Percentiles rank a stretch among this genome's conserved stretches.
Evolutionary conservation across 2,888 invertebrate species (phyloP).

Genomic region (Lissocephala sabroskyi): DNA sequence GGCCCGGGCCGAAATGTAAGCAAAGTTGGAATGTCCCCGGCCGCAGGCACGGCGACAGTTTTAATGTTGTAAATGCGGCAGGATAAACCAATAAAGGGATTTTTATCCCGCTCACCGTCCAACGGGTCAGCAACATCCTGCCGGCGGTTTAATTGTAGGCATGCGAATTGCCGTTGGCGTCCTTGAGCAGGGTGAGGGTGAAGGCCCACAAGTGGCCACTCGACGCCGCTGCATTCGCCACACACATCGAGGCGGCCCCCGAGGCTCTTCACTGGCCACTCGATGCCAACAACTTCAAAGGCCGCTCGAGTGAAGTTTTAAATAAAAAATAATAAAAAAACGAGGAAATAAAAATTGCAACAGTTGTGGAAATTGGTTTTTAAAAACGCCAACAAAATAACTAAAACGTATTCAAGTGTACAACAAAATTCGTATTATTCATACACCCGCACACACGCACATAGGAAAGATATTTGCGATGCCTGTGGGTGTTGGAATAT

Average conservation of each 20-base stretch:
- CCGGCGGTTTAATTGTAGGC: too few species aligned
- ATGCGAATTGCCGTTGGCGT: slow-evolving; percentile 28
- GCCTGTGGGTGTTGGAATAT: slow-evolving; percentile 50
- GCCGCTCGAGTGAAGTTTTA: slow-evolving; percentile 29
- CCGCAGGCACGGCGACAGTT: slow-evolving; percentile 28
- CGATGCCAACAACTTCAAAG: slow-evolving; percentile 35
- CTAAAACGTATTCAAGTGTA: slow-evolving; percentile 35
- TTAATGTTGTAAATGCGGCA: slow-evolving; percentile 64
- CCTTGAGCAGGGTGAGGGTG: too few species aligned
- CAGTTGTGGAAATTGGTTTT: slow-evolving; percentile 30
- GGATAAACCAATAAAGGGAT: slow-evolving; percentile 65
- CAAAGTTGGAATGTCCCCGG: too few species aligned
- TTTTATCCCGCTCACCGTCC: too few species aligned
- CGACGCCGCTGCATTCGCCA: slow-evolving; percentile 6
- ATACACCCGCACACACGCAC: too few species aligned
- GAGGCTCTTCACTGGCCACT: slow-evolving; percentile 23
- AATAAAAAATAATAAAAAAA: too few species aligned
- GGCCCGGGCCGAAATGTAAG: too few species aligned
- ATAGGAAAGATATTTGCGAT: background rate
- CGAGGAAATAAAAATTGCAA: slow-evolving; percentile 32
- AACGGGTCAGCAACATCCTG: too few species aligned
- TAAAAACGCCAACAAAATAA: slow-evolving; percentile 20
- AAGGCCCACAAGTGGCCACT: slow-evolving; percentile 30
- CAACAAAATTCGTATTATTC: slow-evolving; percentile 35
- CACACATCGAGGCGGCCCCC: background rate